Evolutionary conservation across 2,888 invertebrate species (phyloP).

Genomic region (Perizoma flavofasciatum): DNA sequence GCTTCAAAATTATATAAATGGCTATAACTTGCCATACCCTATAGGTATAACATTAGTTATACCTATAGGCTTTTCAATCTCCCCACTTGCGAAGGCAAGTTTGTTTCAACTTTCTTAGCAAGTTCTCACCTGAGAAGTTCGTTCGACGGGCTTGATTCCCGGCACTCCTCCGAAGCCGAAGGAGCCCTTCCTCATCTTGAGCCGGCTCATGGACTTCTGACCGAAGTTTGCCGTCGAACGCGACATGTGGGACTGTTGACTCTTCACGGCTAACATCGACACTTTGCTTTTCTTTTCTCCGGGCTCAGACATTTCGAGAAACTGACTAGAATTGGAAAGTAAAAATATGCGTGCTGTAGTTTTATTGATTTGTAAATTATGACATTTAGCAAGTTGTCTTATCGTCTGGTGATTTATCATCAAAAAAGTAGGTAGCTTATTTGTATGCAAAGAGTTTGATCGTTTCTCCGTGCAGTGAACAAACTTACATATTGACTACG

Average conservation of each 20-base stretch:
- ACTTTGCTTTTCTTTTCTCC: slow-evolving; percentile 50
- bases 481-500: no score
- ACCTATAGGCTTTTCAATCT: no score
- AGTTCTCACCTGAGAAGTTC: slow-evolving; percentile 57
- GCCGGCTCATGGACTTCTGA: slow-evolving; percentile 55
- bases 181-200: slow-evolving; percentile 57
- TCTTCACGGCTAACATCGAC: slow-evolving; percentile 47
- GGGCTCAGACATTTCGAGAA: slow-evolving; percentile 28
- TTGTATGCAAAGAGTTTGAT: no score
- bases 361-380: slow-evolving; percentile 3
- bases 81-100: not conserved
- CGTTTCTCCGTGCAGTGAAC: no score
- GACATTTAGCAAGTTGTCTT: not conserved
- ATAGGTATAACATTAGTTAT: no score
- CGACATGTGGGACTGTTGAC: slow-evolving; percentile 36
- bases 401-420: not conserved
- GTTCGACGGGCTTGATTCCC: slow-evolving; percentile 60
- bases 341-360: not conserved
- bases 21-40: no score
- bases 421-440: not conserved
- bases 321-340: not conserved
- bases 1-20: slow-evolving; percentile 7
- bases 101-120: not conserved
- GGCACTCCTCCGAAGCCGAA: slow-evolving; percentile 63
- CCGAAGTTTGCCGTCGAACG: slow-evolving; percentile 43